phyloP scores from a whole-genome alignment of 1,140 invertebrate genomes.

The Drosophila sproati region DNA sequence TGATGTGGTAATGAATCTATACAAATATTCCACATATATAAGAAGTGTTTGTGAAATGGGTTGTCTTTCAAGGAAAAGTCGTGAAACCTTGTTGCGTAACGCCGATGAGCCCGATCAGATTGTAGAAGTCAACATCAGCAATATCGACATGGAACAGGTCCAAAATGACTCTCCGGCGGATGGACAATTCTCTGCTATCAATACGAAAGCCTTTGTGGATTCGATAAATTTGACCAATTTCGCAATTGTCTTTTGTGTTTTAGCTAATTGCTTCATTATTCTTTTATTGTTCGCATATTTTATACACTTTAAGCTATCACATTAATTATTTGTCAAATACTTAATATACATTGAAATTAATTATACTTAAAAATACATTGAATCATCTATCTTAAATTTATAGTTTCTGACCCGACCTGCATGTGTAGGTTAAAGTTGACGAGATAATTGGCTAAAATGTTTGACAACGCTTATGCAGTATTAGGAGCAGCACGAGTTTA shows the following conservation, averaged over 20 bases:
- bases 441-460: conserved; percentile 32
- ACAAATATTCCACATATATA: not conserved
- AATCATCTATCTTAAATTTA: not conserved
- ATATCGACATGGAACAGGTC: conserved; percentile 3
- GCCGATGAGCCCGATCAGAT: not conserved
- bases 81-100: conserved; percentile 21
- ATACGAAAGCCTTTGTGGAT: not conserved
- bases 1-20: conserved; percentile 27
- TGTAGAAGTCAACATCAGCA: not conserved
- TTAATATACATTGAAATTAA: too few species aligned
- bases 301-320: conserved; percentile 20
- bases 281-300: conserved; percentile 28
- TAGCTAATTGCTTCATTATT: conserved; percentile 56
- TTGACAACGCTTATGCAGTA: conserved; percentile 13
- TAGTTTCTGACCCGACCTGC: not conserved
- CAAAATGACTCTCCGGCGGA: not conserved
- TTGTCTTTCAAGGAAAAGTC: conserved; percentile 24
- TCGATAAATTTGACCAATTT: conserved; percentile 33
- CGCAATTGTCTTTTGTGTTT: conserved; percentile 41
- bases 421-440: conserved; percentile 6
- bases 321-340: conserved; percentile 13
- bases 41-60: not conserved
- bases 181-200: not conserved
- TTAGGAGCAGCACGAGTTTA: conserved; percentile 28
- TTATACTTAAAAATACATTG: too few species aligned